Evolutionary conservation across 2,113 vertebrate species (phyloP), one percentile per base, ranked within the genome.

Genomic region (Platysternon megacephalum): DNA sequence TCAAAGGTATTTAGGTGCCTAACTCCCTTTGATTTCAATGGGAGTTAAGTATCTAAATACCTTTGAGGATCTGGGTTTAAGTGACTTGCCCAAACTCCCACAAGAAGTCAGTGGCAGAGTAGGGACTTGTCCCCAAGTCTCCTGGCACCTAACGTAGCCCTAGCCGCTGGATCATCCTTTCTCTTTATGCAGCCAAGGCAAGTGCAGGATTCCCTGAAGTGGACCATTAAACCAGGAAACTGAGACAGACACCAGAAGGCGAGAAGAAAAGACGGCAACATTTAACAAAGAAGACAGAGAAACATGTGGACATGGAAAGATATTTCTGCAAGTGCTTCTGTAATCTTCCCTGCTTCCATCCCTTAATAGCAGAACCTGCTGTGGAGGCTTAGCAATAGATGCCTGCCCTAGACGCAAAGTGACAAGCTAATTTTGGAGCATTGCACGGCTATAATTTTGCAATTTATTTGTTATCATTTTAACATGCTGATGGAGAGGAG

Each of bases 401-500:
- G 95, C 46, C 96, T 87, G 52, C 39, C 65, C 42, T 85, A n/a
- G 95, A 92, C 81, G 0, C 94, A 81, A 97, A 95, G 95, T 58
- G 97, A 97, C 96, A 97, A 96, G 85, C 97, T 97, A 96, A 97
- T 97, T 97, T 97, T 90, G 35, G 29, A 96, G 94, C 2, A 86
- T 93, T 86, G 96, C 96, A 86, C 95, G 39, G 95, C 95, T 24
- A 95, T 97, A 97, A 97, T 97, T 95, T 96, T 48, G 0, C 79
- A 87, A 32, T 97, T 97, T 97, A 96, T 95, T 97, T 97, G 95
- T 97, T 97, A 95, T 97, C 96, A 97, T 96, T 97, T 93, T 92
- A 97, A 96, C 79, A 87, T 93, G 96, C 96, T 96, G 96, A 96
- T 95, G 91, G 96, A 97, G 95, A 58, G 85, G 89, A 93, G 89